A percentile compares a stretch with the other conserved stretches of the same genome.
phyloP scores from a whole-genome alignment of 2,113 vertebrate species.

The Engraulis encrasicolus region DNA sequence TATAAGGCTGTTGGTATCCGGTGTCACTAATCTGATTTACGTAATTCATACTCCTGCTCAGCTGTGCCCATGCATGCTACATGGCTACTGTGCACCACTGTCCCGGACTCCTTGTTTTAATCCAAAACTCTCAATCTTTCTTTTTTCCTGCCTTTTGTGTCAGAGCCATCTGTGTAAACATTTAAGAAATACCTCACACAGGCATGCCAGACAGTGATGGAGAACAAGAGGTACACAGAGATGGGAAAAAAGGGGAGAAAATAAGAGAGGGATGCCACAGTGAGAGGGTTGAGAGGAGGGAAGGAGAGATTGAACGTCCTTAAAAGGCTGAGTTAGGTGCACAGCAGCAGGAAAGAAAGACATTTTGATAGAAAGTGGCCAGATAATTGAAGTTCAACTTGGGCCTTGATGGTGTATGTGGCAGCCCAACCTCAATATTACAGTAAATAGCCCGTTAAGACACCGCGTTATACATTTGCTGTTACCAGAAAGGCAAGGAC shows the following conservation, averaged over 20 bases:
- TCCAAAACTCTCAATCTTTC: constrained; percentile 22
- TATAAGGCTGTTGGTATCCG: too few species aligned
- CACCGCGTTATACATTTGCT: too few species aligned
- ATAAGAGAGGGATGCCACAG: not conserved
- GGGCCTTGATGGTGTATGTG: constrained; percentile 47
- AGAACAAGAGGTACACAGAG: not conserved
- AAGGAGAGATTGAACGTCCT: not conserved
- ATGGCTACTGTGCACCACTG: not conserved
- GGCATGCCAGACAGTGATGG: constrained; percentile 51
- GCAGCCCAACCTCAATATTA: too few species aligned
- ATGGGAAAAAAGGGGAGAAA: not conserved
- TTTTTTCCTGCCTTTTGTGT: constrained; percentile 22
- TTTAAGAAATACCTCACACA: constrained; percentile 65
- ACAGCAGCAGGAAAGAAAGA: constrained; percentile 45
- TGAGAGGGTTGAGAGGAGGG: not conserved
- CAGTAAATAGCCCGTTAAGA: too few species aligned
- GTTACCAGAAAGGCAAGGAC: too few species aligned
- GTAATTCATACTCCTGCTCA: too few species aligned
- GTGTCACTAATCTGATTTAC: too few species aligned
- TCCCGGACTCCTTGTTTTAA: constrained; percentile 53
- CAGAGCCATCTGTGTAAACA: constrained; percentile 68
- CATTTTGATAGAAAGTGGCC: constrained; percentile 57
- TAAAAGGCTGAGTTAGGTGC: not conserved
- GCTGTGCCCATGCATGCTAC: too few species aligned
- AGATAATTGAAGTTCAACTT: not conserved